These are phyloP conservation scores for Struthio camelus DNA, from an alignment of 2,113 vertebrate genomes.

Conservation along the genomic window DNA sequence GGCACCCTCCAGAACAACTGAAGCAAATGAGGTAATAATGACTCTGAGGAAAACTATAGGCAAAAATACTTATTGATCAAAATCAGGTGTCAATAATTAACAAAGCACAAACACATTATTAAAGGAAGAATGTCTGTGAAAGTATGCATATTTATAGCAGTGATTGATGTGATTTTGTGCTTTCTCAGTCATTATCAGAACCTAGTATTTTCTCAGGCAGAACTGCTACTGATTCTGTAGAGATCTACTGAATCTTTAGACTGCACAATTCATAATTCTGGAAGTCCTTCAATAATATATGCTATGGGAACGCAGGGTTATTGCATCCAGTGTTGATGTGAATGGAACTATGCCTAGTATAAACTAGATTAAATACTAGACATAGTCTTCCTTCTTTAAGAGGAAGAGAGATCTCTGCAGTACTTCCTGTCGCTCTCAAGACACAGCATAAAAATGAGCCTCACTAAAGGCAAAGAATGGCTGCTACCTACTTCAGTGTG, in stretches of 20 bases:
- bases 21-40: conserved; percentile 88
- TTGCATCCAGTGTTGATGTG: neutral
- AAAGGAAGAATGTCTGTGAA: neutral
- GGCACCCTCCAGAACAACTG: conserved; percentile 80
- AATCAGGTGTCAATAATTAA: neutral
- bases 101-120: neutral
- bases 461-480: neutral
- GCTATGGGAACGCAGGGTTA: neutral
- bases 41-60: neutral
- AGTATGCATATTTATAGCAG: neutral
- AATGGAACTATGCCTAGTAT: neutral
- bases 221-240: neutral
- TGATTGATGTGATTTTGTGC: neutral
- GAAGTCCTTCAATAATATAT: neutral
- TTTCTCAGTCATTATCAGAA: neutral
- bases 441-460: neutral
- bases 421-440: neutral
- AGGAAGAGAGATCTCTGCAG: neutral
- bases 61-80: neutral
- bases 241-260: neutral
- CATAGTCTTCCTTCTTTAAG: neutral
- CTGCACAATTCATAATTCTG: neutral
- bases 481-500: neutral
- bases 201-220: neutral
- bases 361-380: neutral